Evolutionary conservation across 2,113 vertebrate genomes (phyloP).

Genomic region (Symphodus melops): DNA sequence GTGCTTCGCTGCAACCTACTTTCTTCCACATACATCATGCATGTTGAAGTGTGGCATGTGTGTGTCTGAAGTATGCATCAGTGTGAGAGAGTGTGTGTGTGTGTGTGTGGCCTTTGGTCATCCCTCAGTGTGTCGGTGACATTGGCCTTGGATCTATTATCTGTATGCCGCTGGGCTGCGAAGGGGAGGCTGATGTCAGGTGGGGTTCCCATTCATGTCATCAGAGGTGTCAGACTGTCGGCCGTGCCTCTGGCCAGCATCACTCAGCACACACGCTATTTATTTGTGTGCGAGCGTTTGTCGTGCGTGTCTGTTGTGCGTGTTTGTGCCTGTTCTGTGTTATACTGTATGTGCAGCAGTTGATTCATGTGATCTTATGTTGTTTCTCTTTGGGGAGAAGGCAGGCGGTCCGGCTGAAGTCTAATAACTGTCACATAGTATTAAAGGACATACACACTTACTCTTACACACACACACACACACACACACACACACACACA

Average conservation of each 20-base stretch:
- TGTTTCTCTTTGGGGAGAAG: conserved; percentile 46
- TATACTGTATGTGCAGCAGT: conserved; percentile 27
- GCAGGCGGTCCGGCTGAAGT: conserved; percentile 54
- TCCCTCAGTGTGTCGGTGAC: conserved; percentile 52
- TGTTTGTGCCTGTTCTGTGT: background rate
- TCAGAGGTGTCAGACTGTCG: conserved; percentile 65
- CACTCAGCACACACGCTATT: conserved; percentile 37
- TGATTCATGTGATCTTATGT: conserved; percentile 58
- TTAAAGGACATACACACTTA: conserved; percentile 33
- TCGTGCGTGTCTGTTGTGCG: background rate
- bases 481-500: conserved; percentile 8
- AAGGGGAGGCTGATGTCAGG: conserved; percentile 64
- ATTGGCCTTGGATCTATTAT: conserved; percentile 60
- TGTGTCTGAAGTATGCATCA: background rate
- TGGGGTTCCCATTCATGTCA: conserved; percentile 65
- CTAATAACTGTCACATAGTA: conserved; percentile 64
- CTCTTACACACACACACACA: conserved; percentile 1
- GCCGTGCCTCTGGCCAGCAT: conserved; percentile 62
- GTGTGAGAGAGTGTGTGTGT: conserved; percentile 3
- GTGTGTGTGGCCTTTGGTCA: conserved; percentile 32
- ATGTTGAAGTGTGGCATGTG: background rate
- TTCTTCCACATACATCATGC: conserved; percentile 2
- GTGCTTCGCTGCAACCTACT: background rate
- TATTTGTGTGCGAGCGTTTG: background rate
- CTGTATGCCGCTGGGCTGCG: conserved; percentile 47